Base-by-base conservation (phyloP, 2,888 invertebrate species). In the Enchytraeus crypticus region DNA sequence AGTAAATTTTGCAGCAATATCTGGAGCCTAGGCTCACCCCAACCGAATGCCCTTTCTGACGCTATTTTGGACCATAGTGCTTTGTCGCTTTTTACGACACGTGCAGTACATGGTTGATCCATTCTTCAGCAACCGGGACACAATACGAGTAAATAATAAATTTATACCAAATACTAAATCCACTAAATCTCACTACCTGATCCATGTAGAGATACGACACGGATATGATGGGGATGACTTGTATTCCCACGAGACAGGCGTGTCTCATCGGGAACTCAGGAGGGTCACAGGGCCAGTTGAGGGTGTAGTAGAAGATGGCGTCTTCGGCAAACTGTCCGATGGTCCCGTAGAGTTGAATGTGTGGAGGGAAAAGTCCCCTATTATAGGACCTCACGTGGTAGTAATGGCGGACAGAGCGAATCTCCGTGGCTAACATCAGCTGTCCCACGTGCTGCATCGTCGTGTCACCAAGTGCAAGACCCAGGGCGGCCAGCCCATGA, bases 271-370 rank as follows among this genome's bases (percentile, higher is more conserved):
- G 73, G 56, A 71, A 73, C 32, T 65, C 64, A 55, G 70, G 69
- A 1, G 73, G 73, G 58, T 68, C 70, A 60, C 73, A 73, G 8
- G 71, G 70, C 73, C 73, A 72, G 66, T 73, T 64, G 33, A 73
- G 64, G 1, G 73, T 73, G 63, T 73, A 73, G 14, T 67, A 65
- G 38, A 70, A 72, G 57, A 71, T 71, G 51, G 65, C 69, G 43
- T 71, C 66, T 59, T 73, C 73, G 2, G 69, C 70, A 8, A 73
- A 69, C 67, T 66, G 66, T 18, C 72, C 73, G 3, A 70, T 69
- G 23, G 68, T 69, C 0, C 73, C 73, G 53, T 62, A 69, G 2
- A 70, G 62, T 56, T 66, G 69, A 11, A 73, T 62, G 32, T 69
- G 57, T n/a, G 69, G 70, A 5, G 72, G 72, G 66, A 72, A 61